Percentiles rank a stretch among this genome's conserved stretches.
Evolutionary conservation across 2,113 vertebrate genomes (phyloP).

Genomic region (Climacteris rufus): DNA sequence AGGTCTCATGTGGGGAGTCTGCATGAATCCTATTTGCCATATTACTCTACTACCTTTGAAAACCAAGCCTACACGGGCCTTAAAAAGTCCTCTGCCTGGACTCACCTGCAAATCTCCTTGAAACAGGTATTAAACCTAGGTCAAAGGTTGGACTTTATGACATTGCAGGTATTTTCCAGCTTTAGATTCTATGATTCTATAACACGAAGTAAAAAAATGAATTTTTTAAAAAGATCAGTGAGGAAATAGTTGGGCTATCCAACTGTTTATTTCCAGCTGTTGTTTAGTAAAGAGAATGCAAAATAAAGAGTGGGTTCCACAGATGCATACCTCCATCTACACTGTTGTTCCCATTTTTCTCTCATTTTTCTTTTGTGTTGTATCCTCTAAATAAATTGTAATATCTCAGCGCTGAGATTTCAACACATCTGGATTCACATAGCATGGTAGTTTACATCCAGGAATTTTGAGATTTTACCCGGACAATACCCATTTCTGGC

Average conservation of each 20-base stretch:
- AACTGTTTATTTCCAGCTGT: background rate
- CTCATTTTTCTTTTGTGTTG: background rate
- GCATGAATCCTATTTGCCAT: background rate
- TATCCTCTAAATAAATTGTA: background rate
- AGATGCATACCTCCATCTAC: background rate
- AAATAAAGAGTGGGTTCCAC: background rate
- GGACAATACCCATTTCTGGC: background rate
- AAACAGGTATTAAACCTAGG: background rate
- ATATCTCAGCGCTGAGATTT: background rate
- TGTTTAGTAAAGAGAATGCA: background rate
- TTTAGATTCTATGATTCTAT: background rate
- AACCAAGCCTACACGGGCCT: background rate
- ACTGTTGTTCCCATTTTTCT: background rate
- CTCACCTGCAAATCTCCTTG: background rate
- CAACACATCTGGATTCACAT: background rate
- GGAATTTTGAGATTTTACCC: background rate
- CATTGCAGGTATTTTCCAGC: background rate
- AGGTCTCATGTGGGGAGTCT: background rate
- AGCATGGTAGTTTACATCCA: background rate
- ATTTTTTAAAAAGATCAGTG: background rate
- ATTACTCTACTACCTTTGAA: background rate
- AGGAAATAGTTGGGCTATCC: background rate
- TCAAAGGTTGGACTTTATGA: background rate
- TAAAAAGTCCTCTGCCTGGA: background rate
- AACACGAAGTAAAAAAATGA: background rate